Evolutionary conservation across 37 sponge, comb jelly and placozoan species (phyloP), one percentile per base, ranked within the genome.

Genomic region (Beroe ovata): DNA sequence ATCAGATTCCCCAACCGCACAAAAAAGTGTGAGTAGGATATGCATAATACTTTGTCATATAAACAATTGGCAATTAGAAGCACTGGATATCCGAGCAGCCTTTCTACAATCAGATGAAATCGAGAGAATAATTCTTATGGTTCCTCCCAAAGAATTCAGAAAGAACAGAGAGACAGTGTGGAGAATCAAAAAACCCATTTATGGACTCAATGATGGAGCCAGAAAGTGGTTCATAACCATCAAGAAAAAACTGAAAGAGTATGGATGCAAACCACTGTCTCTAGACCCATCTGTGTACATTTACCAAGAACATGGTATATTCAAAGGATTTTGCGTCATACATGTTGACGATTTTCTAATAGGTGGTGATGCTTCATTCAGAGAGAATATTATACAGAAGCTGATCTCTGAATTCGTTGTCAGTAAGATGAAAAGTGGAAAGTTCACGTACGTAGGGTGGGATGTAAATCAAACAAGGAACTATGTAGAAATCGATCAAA

Each of bases 161-260:
- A 30, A 2, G 2, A 66, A 30, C 30, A 30, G 34, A 29, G 69
- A 66, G 1, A 29, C 35, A 18, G 69, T 66, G 3, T 66, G 69
- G 69, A 66, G 16, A 66, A 22, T 66, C 2, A 66, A 66, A 6
- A 66, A 66, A 29, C 69, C 69, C 33, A 18, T 66, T 6, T 66
- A 66, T 29, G 69, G 69, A 66, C 37, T 66, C 1, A 66, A 66
- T 29, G 69, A 66, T 32, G 69, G 35, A 30, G 69, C 69, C 8
- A 1, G 69, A 32, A 2, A 29, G 2, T 66, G 69, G 69, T 66
- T 66, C 35, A 33, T 66, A 6, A 66, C 69, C 8, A 29, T 66
- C 32, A 66, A 66, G 69, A 66, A 23, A 14, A 66, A 66, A 29
- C 69, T 66, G 3, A 29, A 19, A 18, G 18, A 29, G 14, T 66